Conservation (phyloP, 2,888 invertebrate genomes). For the Agriopis leucophaearia region DNA sequence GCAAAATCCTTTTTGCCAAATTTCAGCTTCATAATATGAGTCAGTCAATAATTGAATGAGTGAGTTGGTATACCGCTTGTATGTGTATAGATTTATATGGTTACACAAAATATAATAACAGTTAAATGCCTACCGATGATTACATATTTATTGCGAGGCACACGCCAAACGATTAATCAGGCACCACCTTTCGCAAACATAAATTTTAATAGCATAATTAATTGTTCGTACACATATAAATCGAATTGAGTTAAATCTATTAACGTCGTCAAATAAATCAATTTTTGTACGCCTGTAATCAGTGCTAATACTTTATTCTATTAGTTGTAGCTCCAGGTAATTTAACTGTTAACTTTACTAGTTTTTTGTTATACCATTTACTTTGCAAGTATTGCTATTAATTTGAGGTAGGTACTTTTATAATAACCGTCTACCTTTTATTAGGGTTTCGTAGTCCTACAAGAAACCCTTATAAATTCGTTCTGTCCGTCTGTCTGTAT, state of each 20-base stretch:
- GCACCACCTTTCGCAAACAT: slow-evolving; percentile 34
- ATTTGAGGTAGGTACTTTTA: not conserved
- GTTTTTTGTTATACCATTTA: not conserved
- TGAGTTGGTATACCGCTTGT: too few relatives aligned
- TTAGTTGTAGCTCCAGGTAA: slow-evolving; percentile 25
- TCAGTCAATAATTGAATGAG: too few relatives aligned
- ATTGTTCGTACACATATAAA: slow-evolving; percentile 35
- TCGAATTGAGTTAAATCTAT: slow-evolving; percentile 38
- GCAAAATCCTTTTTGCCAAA: too few relatives aligned
- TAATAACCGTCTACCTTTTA: not conserved
- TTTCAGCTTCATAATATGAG: too few relatives aligned
- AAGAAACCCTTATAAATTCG: too few relatives aligned
- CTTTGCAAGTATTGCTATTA: slow-evolving; percentile 7
- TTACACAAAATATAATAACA: slow-evolving; percentile 3
- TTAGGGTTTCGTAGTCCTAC: too few relatives aligned
- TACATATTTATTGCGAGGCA: slow-evolving; percentile 29
- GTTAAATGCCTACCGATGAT: slow-evolving; percentile 18
- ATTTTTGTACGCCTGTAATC: slow-evolving; percentile 34
- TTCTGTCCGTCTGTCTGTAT: too few relatives aligned
- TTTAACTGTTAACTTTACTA: slow-evolving; percentile 20
- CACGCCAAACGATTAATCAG: slow-evolving; percentile 33
- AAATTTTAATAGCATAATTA: slow-evolving; percentile 37
- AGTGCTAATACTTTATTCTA: slow-evolving; percentile 31
- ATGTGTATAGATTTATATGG: not conserved
- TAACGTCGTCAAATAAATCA: slow-evolving; percentile 39